A percentile compares a stretch with the other conserved stretches of the same genome.
Conservation (phyloP, 2,113 vertebrate genomes). For the Tragelaphus buxtoni region DNA sequence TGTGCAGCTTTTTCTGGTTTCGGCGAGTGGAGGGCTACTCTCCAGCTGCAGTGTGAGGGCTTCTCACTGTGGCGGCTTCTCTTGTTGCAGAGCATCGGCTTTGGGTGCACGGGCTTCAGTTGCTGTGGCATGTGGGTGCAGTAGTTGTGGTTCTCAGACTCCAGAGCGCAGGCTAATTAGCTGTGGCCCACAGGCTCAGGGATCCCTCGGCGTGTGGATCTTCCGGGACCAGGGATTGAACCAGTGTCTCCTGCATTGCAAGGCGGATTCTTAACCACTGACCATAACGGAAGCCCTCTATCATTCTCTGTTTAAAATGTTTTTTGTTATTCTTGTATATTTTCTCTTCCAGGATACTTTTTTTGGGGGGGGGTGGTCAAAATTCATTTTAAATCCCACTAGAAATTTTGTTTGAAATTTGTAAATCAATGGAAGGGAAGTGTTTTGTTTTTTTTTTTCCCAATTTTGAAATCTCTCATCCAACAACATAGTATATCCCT, state of each 20-base stretch:
- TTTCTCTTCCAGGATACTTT: not conserved
- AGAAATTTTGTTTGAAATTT: not conserved
- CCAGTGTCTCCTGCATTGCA: not conserved
- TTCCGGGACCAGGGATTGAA: not conserved
- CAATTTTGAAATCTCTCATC: not conserved
- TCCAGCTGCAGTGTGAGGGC: not conserved
- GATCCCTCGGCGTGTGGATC: not conserved
- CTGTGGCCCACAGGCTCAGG: not conserved
- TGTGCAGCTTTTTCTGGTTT: not conserved
- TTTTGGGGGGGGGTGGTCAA: not conserved
- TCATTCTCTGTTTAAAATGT: not conserved
- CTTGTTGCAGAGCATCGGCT: not conserved
- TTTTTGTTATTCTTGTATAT: not conserved
- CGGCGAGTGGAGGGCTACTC: not conserved
- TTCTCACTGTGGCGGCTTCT: not conserved
- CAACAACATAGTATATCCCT: not conserved
- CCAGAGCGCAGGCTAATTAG: not conserved
- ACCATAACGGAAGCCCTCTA: not conserved
- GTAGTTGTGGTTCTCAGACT: not conserved
- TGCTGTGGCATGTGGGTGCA: accelerated
- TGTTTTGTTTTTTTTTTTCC: not conserved
- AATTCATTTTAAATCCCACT: not conserved
- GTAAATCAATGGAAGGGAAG: not conserved
- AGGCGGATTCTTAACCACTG: not conserved
- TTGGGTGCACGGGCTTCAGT: not conserved